Evolutionary conservation across 2,113 vertebrate species (phyloP).

Genomic region (Suncus etruscus): DNA sequence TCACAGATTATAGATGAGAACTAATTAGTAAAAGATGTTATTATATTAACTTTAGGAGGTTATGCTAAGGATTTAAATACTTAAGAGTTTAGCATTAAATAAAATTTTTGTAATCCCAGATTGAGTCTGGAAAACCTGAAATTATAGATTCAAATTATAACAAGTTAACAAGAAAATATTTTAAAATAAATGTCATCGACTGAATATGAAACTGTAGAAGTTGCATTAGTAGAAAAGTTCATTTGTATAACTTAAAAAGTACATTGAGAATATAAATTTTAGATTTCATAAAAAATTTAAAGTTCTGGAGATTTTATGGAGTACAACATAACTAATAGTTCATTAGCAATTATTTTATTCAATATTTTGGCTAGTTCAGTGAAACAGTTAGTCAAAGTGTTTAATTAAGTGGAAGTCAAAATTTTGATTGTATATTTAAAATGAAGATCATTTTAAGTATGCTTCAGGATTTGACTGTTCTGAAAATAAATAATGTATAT

Average conservation of each 20-base stretch:
- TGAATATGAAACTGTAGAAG: constrained; percentile 68
- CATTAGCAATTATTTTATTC: constrained; percentile 40
- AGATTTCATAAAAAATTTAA: constrained; percentile 72
- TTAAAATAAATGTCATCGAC: constrained; percentile 72
- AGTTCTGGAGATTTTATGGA: constrained; percentile 43
- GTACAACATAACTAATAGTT: constrained; percentile 28
- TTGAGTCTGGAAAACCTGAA: constrained; percentile 65
- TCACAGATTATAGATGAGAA: constrained; percentile 57
- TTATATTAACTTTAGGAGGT: constrained; percentile 62
- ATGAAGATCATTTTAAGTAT: background rate
- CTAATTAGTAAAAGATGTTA: constrained; percentile 54
- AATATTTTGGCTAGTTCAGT: constrained; percentile 25
- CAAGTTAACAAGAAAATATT: constrained; percentile 70
- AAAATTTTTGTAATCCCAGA: constrained; percentile 65
- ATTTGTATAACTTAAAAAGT: constrained; percentile 70
- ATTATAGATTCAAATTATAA: constrained; percentile 73
- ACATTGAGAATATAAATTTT: constrained; percentile 65
- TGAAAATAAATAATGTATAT: background rate
- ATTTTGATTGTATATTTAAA: constrained; percentile 38
- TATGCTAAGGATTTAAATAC: constrained; percentile 68
- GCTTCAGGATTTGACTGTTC: background rate
- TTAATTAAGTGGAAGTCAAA: background rate
- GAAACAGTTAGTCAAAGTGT: constrained; percentile 61
- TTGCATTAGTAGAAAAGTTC: constrained; percentile 67
- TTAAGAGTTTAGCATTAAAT: constrained; percentile 37